Conservation (phyloP, 1,140 invertebrate species). For the Dendroctonus ponderosae region DNA sequence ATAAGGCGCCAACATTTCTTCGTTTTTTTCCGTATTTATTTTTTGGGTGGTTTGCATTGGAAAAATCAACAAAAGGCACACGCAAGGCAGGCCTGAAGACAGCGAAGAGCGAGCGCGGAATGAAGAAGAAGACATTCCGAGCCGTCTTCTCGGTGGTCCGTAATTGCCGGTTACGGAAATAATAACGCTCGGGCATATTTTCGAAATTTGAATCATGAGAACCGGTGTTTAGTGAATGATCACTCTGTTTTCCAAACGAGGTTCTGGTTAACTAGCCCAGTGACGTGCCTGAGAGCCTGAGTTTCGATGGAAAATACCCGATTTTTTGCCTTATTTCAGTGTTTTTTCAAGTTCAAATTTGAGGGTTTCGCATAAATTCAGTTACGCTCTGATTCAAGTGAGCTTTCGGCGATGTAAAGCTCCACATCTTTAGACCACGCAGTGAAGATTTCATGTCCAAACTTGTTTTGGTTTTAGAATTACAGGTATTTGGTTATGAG, state of each 20-base stretch:
- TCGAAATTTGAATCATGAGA: slow-evolving; percentile 48
- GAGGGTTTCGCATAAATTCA: no score
- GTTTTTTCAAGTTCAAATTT: no score
- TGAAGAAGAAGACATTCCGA: slow-evolving; percentile 25
- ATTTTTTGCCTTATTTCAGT: no score
- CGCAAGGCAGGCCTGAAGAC: background rate
- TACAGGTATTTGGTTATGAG: no score
- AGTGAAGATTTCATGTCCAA: no score
- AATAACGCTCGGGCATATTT: slow-evolving; percentile 43
- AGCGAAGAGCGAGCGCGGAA: background rate
- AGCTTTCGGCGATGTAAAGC: no score
- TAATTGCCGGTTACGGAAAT: slow-evolving; percentile 48
- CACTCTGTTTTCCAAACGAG: slow-evolving; percentile 40
- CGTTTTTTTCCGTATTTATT: background rate
- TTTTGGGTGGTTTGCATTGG: background rate
- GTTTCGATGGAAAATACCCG: no score
- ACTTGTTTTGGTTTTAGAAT: no score
- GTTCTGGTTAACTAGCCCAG: slow-evolving; percentile 37
- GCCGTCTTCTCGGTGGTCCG: slow-evolving; percentile 45
- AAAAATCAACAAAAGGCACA: slow-evolving; percentile 6
- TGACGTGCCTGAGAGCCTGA: background rate
- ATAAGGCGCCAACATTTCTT: background rate
- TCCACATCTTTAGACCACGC: no score
- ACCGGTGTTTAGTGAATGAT: slow-evolving; percentile 45
- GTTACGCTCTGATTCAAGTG: no score